phyloP scores from a whole-genome alignment of 2,797 vertebrate genomes.

The Pseudocheirus occidentalis region DNA sequence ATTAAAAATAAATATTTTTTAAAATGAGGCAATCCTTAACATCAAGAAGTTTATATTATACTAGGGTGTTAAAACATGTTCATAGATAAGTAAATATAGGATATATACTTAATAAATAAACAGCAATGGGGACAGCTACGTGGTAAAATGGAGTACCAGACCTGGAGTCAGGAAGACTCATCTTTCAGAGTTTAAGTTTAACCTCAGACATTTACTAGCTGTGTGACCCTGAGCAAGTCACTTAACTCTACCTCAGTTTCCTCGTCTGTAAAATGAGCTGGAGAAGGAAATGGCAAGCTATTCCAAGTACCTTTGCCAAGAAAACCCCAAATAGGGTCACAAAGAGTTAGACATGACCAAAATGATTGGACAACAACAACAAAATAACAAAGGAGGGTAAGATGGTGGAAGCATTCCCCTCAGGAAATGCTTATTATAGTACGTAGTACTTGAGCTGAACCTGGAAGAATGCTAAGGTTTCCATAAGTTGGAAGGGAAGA shows the following conservation, averaged over 20 bases:
- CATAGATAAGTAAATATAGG: not conserved
- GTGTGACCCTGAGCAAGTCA: not conserved
- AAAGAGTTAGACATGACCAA: not conserved
- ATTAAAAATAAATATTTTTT: not conserved
- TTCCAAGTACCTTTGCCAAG: not conserved
- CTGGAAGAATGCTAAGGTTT: not conserved
- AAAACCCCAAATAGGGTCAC: not conserved
- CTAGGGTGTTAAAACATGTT: not conserved
- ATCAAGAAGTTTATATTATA: not conserved
- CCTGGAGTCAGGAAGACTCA: not conserved
- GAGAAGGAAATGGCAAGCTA: not conserved
- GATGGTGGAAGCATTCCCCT: not conserved
- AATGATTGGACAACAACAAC: not conserved
- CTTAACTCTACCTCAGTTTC: not conserved
- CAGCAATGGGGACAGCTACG: not conserved
- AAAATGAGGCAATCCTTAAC: not conserved
- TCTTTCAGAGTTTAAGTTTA: not conserved
- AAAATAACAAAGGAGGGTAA: fast-evolving
- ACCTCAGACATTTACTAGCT: not conserved
- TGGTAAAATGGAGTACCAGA: not conserved
- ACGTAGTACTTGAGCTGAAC: not conserved
- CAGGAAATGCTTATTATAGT: not conserved
- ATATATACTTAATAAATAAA: not conserved
- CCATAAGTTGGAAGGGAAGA: not conserved
- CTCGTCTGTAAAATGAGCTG: not conserved